Base-by-base conservation (phyloP, 2,888 invertebrate species). In the Caenorhabditis zanzibari region DNA sequence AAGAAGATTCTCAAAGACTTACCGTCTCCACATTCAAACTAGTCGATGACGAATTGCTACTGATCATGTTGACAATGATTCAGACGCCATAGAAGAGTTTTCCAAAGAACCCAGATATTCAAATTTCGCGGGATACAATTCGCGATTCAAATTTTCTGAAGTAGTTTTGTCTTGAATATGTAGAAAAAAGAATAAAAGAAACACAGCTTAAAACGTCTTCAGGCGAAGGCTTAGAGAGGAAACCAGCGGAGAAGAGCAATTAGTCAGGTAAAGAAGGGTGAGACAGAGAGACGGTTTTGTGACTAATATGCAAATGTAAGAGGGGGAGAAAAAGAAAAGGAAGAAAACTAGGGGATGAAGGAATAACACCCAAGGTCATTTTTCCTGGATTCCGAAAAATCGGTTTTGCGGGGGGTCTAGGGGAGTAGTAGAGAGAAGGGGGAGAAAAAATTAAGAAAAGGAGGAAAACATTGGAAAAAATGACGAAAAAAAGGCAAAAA, bases 31-130 rank as follows among this genome's bases (percentile, higher is more conserved):
- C 71, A 47, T 84, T 84, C 4, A 84, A 26, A 81, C 84, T 84
- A 5, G 80, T 84, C 44, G 84, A 84, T 54, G 84, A 84, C 49
- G 81, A 81, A 61, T 84, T 84, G 44, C 84, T 84, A 41, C 84
- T 84, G 24, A 81, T 77, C 81, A 81, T 84, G n/a, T 16, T 72
- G 14, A 35, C 49, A n/a, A 22, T 28, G 22, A 38, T 14, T 26
- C n/a, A 71, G 35, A 47, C 12, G 10, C 35, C 54, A 58, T 44
- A 44, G 10, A 24, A 44, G 2, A 44, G 32, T 38, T n/a, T n/a
- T n/a, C n/a, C n/a, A n/a, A n/a, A n/a, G n/a, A 12, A 41, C 32
- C 32, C 28, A 44, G 32, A 64, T 28, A 56, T 56, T 56, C 69
- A 22, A 71, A 47, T 47, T 38, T 24, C 14, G 35, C 14, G 22